Conservation (phyloP, 2,888 invertebrate species). For the Xestobium rufovillosum region DNA sequence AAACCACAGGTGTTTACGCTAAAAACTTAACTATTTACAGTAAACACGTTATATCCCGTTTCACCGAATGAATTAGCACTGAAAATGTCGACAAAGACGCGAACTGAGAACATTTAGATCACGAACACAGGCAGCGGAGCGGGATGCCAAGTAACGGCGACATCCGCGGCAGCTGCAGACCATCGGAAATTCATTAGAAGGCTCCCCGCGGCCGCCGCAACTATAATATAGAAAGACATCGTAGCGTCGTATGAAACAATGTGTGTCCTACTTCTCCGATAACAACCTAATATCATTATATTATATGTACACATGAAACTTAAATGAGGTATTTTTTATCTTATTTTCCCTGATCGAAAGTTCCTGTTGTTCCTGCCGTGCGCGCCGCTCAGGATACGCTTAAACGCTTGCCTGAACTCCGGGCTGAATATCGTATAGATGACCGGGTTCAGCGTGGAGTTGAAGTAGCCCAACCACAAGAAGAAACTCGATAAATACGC, state of each 20-base stretch:
- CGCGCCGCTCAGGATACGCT: constrained; percentile 70
- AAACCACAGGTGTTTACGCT: too few relatives aligned
- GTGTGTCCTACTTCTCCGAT: constrained; percentile 21
- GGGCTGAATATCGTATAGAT: constrained; percentile 93
- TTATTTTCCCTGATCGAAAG: constrained; percentile 40
- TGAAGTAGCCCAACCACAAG: constrained; percentile 88
- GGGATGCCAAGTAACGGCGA: too few relatives aligned
- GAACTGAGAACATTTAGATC: too few relatives aligned
- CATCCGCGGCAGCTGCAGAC: too few relatives aligned
- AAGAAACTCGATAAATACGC: constrained; percentile 68
- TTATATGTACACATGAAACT: constrained; percentile 1
- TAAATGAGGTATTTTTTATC: too few relatives aligned
- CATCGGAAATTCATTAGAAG: too few relatives aligned
- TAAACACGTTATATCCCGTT: too few relatives aligned
- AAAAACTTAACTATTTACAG: too few relatives aligned
- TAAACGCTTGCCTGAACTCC: constrained; percentile 85
- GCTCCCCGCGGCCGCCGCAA: too few relatives aligned
- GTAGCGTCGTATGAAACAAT: constrained; percentile 34
- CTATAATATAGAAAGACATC: constrained; percentile 38
- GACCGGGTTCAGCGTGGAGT: constrained; percentile 84
- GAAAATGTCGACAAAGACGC: too few relatives aligned
- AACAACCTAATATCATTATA: constrained; percentile 14
- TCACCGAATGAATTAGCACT: constrained; percentile 12
- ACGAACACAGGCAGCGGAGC: too few relatives aligned
- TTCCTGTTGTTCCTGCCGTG: constrained; percentile 35